Percentiles rank a stretch among this genome's conserved stretches.
These are phyloP conservation scores for Coracias cyanogaster DNA, from an alignment of 2,797 vertebrate species.

Conservation along the genomic window DNA sequence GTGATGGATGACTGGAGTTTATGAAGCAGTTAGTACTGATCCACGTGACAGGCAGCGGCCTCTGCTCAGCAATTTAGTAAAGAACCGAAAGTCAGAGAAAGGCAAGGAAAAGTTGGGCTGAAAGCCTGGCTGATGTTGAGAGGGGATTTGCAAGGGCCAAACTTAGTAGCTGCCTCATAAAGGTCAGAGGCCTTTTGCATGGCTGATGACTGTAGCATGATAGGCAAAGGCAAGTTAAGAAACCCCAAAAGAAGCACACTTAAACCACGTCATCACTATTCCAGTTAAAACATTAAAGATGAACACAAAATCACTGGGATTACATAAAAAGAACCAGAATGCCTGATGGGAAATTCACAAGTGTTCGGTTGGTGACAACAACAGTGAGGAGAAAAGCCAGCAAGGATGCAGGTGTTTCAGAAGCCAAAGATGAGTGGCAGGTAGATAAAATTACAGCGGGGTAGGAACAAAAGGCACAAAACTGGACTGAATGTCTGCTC, in stretches of 20 bases:
- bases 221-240: neutral
- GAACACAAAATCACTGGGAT: neutral
- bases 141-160: neutral
- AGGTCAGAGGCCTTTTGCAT: neutral
- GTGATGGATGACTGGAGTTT: neutral
- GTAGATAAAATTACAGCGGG: neutral
- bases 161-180: neutral
- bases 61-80: neutral
- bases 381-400: neutral
- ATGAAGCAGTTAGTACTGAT: neutral
- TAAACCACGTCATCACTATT: neutral
- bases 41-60: neutral
- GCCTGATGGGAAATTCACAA: neutral
- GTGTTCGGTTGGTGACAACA: neutral
- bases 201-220: accelerated
- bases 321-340: neutral
- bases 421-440: neutral
- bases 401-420: neutral
- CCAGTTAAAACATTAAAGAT: neutral
- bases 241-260: neutral
- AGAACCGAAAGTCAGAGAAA: neutral
- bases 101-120: neutral
- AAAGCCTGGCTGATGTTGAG: neutral
- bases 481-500: neutral
- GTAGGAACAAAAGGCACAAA: neutral